Percentiles rank a stretch among this genome's conserved stretches.
These are phyloP conservation scores for Chironomus tepperi DNA, from an alignment of 1,140 invertebrate species.

Conservation along the genomic window DNA sequence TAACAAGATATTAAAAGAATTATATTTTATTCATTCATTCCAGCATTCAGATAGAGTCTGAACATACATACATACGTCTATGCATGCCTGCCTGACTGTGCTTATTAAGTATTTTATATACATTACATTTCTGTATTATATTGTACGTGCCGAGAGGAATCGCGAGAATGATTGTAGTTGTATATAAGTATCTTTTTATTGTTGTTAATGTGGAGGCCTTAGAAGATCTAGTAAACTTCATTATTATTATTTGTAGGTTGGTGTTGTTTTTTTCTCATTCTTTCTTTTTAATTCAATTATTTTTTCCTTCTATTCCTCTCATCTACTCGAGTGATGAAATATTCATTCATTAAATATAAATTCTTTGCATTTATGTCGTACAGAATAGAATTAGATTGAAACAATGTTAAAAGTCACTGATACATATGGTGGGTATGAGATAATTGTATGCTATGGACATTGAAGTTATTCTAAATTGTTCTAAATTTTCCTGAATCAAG, in stretches of 20 bases:
- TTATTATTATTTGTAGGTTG: neutral
- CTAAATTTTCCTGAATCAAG: too few species aligned
- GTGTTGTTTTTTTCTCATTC: neutral
- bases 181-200: neutral
- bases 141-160: conserved; percentile 5
- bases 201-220: neutral
- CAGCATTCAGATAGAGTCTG: neutral
- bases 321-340: neutral
- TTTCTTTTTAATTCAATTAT: conserved; percentile 11
- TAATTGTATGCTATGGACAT: too few species aligned
- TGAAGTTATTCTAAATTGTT: too few species aligned
- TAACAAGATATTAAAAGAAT: conserved; percentile 9
- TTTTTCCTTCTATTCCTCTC: neutral
- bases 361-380: too few species aligned
- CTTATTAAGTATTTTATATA: neutral
- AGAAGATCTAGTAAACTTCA: neutral
- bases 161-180: conserved; percentile 6
- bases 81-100: neutral
- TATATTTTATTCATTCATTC: conserved; percentile 4
- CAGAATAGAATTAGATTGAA: too few species aligned
- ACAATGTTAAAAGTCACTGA: too few species aligned
- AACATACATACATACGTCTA: neutral
- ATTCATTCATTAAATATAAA: neutral
- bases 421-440: too few species aligned
- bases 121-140: neutral